Evolutionary conservation across 1,140 invertebrate species (phyloP), one percentile per base, ranked within the genome.

Genomic region (Diuraphis noxia): DNA sequence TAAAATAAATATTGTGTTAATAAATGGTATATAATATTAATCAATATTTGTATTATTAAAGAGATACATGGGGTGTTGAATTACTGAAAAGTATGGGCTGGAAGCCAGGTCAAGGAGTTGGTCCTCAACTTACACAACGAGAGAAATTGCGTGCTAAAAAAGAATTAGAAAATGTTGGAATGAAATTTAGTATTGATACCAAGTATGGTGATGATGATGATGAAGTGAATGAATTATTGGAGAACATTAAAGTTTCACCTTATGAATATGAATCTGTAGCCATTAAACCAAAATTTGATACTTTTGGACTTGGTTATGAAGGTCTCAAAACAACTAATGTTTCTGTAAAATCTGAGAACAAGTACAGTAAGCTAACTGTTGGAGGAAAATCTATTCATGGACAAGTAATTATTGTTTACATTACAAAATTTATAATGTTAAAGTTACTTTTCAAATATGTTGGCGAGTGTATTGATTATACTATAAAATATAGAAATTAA

Each of bases 21-120:
- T 25, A 46, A 38, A 52, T 5, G 19, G 46, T 49, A 38, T 87
- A 36, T 49, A 25, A 79, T 81, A 56, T 56, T 30, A 56, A 56
- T n/a, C n/a, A 36, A 87, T 52, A 36, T 10, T 86, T 49, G 6
- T 34, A 49, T 40, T 40, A 88, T 92, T 94, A 56, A 92, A 97
- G 96, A 87, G 96, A 98, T 93, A 98, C 98, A 3, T 96, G 99
- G 86, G 98, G 98, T 23, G 96, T 98, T 82, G 95, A 95, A 92
- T 95, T 99, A 93, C 94, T 99, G 0, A 96, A 96, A 92, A 96
- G 96, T 93, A 98, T 98, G 96, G 98, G 97, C 49, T 98, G 98
- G 97, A 96, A 96, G 93, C 96, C 96, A 49, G 98, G 98, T 0
- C 97, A 98, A 94, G 98, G 98, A 7, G 95, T 98, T n/a, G 98